Conservation (phyloP, 2,797 vertebrate genomes). For the Cuculus canorus region DNA sequence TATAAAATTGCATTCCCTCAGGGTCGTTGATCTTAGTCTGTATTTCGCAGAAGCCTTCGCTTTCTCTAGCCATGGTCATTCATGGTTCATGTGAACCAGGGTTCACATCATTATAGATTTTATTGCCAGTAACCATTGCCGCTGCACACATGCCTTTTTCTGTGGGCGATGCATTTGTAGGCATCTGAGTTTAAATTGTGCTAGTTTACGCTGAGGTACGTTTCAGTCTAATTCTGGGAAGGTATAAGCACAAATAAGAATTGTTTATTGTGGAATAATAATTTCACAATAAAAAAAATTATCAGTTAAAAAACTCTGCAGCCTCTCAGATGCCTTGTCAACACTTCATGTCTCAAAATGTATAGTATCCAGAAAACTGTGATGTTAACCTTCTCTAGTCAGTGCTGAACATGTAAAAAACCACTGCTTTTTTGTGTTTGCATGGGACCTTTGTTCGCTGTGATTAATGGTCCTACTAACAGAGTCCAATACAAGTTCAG, state of each 20-base stretch:
- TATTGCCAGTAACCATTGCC: not conserved
- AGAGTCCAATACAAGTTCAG: conserved; percentile 47
- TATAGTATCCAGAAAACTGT: not conserved
- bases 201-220: not conserved
- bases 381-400: conserved; percentile 39
- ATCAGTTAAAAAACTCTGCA: conserved; percentile 28
- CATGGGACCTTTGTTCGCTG: conserved; percentile 60
- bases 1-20: not conserved
- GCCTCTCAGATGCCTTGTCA: conserved; percentile 14
- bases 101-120: not conserved
- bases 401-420: conserved; percentile 13
- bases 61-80: not conserved
- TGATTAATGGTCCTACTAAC: conserved; percentile 62
- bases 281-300: too few relatives aligned
- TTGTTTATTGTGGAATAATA: conserved; percentile 6
- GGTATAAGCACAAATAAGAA: not conserved
- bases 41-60: not conserved
- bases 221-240: not conserved
- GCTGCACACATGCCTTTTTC: not conserved
- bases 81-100: not conserved
- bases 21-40: not conserved
- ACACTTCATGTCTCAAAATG: not conserved
- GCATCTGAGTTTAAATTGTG: not conserved
- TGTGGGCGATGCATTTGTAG: not conserved
- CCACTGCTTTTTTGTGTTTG: conserved; percentile 15